Percentiles rank a stretch among this genome's conserved stretches.
These are phyloP conservation scores for Actenoides lindsayi DNA, from an alignment of 2,113 vertebrate species.

Conservation along the genomic window DNA sequence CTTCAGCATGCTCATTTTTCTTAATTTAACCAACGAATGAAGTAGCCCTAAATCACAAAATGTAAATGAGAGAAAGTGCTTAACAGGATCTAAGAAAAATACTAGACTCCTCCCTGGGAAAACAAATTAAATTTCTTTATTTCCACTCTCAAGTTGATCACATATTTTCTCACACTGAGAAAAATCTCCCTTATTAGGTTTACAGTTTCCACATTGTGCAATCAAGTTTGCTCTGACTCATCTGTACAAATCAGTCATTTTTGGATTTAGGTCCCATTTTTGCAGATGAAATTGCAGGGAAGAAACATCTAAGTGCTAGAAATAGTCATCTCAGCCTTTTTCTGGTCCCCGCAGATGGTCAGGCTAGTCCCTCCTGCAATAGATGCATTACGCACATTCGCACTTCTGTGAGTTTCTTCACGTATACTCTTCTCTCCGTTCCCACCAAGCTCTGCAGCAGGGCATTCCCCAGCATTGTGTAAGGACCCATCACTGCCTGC, in stretches of 20 bases:
- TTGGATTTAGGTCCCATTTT: neutral
- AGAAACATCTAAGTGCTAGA: neutral
- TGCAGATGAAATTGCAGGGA: neutral
- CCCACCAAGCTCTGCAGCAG: neutral
- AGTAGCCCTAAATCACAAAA: neutral
- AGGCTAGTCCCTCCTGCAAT: neutral
- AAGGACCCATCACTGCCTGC: neutral
- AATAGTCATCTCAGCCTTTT: neutral
- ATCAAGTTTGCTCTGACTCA: constrained; percentile 7
- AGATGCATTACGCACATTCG: accelerated
- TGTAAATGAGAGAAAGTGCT: neutral
- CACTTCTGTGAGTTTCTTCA: neutral
- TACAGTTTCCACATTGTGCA: neutral
- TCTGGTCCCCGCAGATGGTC: neutral
- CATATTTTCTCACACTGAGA: neutral
- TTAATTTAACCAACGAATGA: neutral
- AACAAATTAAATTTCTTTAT: neutral
- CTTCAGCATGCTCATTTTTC: neutral
- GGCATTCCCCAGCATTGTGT: accelerated
- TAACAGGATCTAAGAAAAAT: neutral
- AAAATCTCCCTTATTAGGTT: neutral
- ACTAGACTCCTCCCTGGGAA: neutral
- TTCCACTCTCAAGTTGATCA: neutral
- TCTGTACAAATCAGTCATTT: neutral
- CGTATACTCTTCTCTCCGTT: accelerated